phyloP scores from a whole-genome alignment of 35 echinoderm and acorn worm genomes.

The Patiria miniata region DNA sequence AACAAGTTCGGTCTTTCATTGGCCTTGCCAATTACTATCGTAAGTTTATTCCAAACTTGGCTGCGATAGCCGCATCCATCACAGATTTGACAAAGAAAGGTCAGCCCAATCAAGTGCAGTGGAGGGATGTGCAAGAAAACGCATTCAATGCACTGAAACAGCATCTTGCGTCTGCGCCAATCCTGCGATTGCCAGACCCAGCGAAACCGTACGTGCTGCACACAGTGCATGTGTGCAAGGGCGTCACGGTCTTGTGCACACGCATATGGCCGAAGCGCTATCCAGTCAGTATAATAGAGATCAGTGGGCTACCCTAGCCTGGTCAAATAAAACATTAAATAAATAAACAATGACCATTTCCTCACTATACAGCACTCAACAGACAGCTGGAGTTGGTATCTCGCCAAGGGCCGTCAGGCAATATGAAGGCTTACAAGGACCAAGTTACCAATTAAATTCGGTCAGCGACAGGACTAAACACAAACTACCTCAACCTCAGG shows the following conservation, averaged over 20 bases:
- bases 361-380: conserved; percentile 50
- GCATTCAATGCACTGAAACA: no score
- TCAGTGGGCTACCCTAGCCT: no score
- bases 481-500: conserved; percentile 68
- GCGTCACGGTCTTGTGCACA: no score
- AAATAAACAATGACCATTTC: no score
- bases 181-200: no score
- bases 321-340: no score
- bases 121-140: background rate
- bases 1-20: conserved; percentile 57
- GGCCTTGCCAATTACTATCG: conserved; percentile 59
- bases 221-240: no score
- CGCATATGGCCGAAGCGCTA: no score
- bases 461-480: conserved; percentile 64
- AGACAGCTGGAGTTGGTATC: conserved; percentile 39
- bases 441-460: conserved; percentile 69
- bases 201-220: no score
- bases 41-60: conserved; percentile 78
- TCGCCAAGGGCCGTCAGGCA: conserved; percentile 44
- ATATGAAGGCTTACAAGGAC: conserved; percentile 58
- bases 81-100: conserved; percentile 61
- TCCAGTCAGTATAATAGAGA: no score
- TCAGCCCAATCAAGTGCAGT: conserved; percentile 15
- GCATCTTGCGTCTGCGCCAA: no score
- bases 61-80: conserved; percentile 52